phyloP scores from a whole-genome alignment of 1,140 invertebrate species.

The Leptinotarsa lineolata region DNA sequence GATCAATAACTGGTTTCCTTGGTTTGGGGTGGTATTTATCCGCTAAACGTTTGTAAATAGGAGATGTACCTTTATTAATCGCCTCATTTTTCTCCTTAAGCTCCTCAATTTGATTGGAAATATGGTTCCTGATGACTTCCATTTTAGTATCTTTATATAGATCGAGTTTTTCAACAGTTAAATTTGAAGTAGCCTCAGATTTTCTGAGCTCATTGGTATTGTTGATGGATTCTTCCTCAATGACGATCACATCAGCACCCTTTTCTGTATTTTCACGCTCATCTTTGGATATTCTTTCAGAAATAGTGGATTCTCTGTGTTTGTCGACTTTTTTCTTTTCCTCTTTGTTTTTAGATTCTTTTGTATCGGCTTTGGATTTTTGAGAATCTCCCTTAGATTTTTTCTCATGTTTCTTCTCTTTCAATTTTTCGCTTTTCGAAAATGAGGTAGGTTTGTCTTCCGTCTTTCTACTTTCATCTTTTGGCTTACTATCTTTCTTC shows the following conservation, averaged over 20 bases:
- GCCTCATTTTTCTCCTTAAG: background rate
- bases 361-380: constrained; percentile 27
- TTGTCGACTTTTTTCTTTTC: constrained; percentile 19
- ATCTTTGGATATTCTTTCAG: background rate
- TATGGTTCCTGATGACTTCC: background rate
- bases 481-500: constrained; percentile 13
- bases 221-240: background rate
- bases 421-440: constrained; percentile 20
- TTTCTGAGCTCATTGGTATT: background rate
- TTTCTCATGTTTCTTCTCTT: constrained; percentile 29
- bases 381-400: constrained; percentile 27
- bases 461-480: constrained; percentile 19
- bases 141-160: background rate
- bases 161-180: background rate
- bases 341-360: constrained; percentile 55
- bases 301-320: background rate
- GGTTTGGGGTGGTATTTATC: constrained; percentile 52
- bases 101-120: background rate
- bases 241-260: background rate
- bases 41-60: constrained; percentile 44
- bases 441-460: background rate
- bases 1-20: constrained; percentile 31
- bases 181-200: background rate
- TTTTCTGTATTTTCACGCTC: background rate
- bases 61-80: background rate